Evolutionary conservation across 2,797 vertebrate genomes (phyloP), one percentile per base, ranked within the genome.

Genomic region (Epinephelus malabaricus): DNA sequence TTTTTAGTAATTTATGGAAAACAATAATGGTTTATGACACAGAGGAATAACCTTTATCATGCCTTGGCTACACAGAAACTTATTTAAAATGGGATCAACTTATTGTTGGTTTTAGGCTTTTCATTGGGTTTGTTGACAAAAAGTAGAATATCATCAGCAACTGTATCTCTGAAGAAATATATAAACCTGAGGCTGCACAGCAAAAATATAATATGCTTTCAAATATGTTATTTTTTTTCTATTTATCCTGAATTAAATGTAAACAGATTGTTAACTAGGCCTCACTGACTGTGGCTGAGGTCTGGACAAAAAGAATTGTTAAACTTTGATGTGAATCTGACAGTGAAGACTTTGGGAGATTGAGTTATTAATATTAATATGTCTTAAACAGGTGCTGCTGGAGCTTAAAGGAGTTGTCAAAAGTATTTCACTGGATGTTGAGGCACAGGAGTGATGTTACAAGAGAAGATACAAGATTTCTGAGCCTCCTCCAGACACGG

Each of bases 331-430:
- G 23, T 50, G 17, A 21, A 38, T 23, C 19, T 17, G 19, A 46
- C 21, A 21, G n/a, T 14, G 9, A 50, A 17, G 38, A 38, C 54
- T 21, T 18, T 34, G 34, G n/a, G 18, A 51, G 30, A 34, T 34
- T 34, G 34, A 21, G 45, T 55, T 50, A 13, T 58, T 67, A 11
- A 85, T 15, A n/a, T 70, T 53, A 13, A 46, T 21, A 27, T 89
- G 40, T 81, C 34, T 56, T 81, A 46, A 4, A 65, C 92, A 96
- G 96, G 95, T 96, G 43, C 46, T 95, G 47, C 68, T 83, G n/a
- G 90, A 94, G 81, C 87, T 96, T n/a, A 88, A 92, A 71, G 91
- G 91, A 18, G 86, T 94, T 18, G 74, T 92, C 55, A 89, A 90
- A 82, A 87, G 54, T 69, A 63, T 89, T 46, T 88, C 72, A 7